phyloP scores from a whole-genome alignment of 1,140 invertebrate genomes.

The Magallana angulata region DNA sequence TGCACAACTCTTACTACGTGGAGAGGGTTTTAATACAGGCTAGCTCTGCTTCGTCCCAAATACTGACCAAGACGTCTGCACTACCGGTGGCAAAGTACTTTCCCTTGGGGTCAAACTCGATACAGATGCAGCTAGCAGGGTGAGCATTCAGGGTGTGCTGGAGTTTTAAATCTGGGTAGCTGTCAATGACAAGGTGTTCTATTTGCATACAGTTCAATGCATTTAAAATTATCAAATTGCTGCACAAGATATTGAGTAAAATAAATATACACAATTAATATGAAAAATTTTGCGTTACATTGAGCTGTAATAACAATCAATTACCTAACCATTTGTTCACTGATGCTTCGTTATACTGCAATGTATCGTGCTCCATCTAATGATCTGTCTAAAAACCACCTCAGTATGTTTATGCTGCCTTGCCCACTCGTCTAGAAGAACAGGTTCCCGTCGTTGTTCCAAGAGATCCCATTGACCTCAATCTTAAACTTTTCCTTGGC shows the following conservation, averaged over 20 bases:
- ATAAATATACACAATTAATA: too few relatives aligned
- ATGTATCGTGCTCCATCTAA: too few relatives aligned
- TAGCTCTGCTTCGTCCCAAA: constrained; percentile 95
- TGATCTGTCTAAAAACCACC: constrained; percentile 57
- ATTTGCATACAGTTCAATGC: background rate
- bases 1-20: constrained; percentile 78
- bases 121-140: constrained; percentile 97
- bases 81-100: constrained; percentile 97
- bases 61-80: constrained; percentile 95
- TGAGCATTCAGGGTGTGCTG: constrained; percentile 95
- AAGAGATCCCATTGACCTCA: constrained; percentile 98
- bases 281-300: too few relatives aligned
- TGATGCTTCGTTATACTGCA: too few relatives aligned
- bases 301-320: too few relatives aligned
- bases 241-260: too few relatives aligned
- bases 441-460: constrained; percentile 96
- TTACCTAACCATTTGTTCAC: too few relatives aligned
- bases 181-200: constrained; percentile 74
- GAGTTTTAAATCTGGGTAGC: constrained; percentile 92
- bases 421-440: constrained; percentile 97
- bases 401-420: constrained; percentile 95
- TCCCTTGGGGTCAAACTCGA: constrained; percentile 96
- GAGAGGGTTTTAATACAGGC: constrained; percentile 94
- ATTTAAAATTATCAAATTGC: too few relatives aligned
- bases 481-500: constrained; percentile 97